A percentile compares a stretch with the other conserved stretches of the same genome.
phyloP scores from a whole-genome alignment of 2,113 vertebrate species.

The Theropithecus gelada region DNA sequence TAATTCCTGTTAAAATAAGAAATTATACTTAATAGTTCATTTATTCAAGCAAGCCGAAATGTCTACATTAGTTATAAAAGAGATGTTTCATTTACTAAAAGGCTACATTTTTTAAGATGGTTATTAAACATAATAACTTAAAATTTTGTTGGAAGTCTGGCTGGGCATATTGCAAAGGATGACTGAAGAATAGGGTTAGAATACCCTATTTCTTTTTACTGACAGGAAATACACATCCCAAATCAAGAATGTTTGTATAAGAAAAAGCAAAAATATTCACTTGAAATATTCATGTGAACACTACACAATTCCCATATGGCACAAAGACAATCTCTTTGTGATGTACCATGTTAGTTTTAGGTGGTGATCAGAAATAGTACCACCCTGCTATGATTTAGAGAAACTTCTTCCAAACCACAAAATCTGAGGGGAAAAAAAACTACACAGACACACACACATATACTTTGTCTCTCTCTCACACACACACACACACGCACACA shows the following conservation, averaged over 20 bases:
- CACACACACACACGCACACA: neutral
- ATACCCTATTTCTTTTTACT: neutral
- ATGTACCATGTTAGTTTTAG: neutral
- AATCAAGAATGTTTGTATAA: neutral
- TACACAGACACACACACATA: neutral
- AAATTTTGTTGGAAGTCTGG: neutral
- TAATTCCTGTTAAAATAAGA: constrained; percentile 27
- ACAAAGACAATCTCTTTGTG: neutral
- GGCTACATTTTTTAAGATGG: neutral
- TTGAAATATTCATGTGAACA: neutral
- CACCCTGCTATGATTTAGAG: neutral
- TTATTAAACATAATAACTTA: neutral
- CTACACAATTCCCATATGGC: neutral
- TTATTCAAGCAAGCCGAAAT: constrained; percentile 9
- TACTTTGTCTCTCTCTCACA: too few relatives aligned
- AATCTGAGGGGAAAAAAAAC: neutral
- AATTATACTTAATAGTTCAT: constrained; percentile 49
- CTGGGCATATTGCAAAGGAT: neutral
- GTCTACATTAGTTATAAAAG: neutral
- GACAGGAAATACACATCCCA: neutral
- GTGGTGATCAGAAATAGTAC: neutral
- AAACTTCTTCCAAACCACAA: neutral
- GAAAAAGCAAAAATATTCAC: neutral
- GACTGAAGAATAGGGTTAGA: neutral
- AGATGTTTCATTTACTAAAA: constrained; percentile 37